Conservation (phyloP, 2,888 invertebrate genomes). For the Drosophila nr. medialis region DNA sequence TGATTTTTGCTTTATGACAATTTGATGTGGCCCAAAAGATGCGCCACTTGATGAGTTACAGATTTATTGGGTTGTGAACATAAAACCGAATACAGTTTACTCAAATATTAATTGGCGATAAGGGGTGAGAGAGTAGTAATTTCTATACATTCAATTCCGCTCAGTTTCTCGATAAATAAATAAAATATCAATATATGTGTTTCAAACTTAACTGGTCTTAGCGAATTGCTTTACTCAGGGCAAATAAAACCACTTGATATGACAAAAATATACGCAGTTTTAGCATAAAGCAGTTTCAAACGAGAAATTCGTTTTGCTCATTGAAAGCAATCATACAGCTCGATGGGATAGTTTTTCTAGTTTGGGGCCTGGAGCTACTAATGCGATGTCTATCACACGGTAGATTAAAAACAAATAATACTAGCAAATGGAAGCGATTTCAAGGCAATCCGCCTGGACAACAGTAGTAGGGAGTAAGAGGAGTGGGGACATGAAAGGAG, state of each 20-base stretch:
- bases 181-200: neutral
- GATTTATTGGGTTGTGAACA: neutral
- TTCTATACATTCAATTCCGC: neutral
- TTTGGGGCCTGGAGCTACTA: conserved; percentile 13
- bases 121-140: neutral
- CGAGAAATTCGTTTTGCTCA: conserved; percentile 22
- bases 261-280: neutral
- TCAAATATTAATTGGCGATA: conserved; percentile 8
- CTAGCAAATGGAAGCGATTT: conserved; percentile 34
- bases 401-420: conserved; percentile 73
- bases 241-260: neutral
- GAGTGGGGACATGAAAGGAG: neutral
- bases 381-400: conserved; percentile 47
- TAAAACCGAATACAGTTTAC: neutral
- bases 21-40: conserved; percentile 44
- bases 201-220: neutral
- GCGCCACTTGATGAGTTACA: conserved; percentile 32
- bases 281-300: conserved; percentile 16
- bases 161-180: neutral
- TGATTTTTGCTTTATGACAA: conserved; percentile 68
- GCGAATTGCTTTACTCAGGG: neutral
- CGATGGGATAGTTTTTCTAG: conserved; percentile 3
- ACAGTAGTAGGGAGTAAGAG: neutral
- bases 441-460: conserved; percentile 40
- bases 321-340: conserved; percentile 11